These are phyloP conservation scores for Odocoileus hemionus DNA, from an alignment of 2,113 vertebrate genomes.

Conservation along the genomic window DNA sequence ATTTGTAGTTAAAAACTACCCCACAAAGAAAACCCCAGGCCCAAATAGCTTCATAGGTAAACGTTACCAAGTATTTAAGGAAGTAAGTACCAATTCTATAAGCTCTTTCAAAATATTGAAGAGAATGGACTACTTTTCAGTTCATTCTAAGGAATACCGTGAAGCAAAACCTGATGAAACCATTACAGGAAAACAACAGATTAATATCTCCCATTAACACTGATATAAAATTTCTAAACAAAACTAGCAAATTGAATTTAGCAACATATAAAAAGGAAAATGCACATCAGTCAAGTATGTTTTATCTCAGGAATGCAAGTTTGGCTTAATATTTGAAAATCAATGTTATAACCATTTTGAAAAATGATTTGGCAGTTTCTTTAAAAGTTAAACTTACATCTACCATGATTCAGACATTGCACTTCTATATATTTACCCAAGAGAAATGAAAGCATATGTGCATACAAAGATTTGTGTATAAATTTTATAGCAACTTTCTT, in stretches of 20 bases:
- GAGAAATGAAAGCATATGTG: neutral
- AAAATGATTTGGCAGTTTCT: neutral
- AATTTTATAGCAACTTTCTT: neutral
- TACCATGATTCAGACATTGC: neutral
- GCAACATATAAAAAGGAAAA: neutral
- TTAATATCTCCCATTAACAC: neutral
- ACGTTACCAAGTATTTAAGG: neutral
- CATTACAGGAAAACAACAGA: neutral
- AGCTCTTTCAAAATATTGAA: neutral
- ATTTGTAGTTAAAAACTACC: neutral
- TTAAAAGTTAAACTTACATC: neutral
- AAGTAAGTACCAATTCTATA: neutral
- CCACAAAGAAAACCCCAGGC: neutral
- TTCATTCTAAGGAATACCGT: neutral
- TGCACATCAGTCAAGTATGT: neutral
- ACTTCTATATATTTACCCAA: neutral
- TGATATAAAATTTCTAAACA: neutral
- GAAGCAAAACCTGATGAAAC: neutral
- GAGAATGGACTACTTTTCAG: neutral
- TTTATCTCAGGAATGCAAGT: neutral
- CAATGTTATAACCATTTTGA: neutral
- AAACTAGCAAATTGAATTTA: neutral
- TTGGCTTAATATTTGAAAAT: neutral
- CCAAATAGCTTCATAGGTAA: neutral
- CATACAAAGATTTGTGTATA: neutral